These are phyloP conservation scores for Hedya salicella DNA, from an alignment of 2,888 invertebrate species.

Conservation along the genomic window DNA sequence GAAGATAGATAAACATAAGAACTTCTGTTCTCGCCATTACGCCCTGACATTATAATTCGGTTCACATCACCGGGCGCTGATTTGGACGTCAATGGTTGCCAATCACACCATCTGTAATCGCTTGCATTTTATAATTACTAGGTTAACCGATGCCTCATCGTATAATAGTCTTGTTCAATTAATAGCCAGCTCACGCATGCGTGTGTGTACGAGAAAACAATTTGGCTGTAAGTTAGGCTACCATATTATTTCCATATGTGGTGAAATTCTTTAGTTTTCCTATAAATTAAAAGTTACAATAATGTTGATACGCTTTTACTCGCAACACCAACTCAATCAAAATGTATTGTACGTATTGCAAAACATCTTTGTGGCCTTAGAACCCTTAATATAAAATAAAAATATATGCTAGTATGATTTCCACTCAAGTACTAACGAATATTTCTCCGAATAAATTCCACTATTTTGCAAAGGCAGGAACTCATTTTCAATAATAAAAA, in stretches of 20 bases:
- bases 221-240: too few relatives aligned
- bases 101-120: constrained; percentile 42
- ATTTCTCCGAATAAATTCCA: constrained; percentile 18
- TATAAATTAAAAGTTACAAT: too few relatives aligned
- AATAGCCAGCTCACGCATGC: background rate
- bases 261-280: too few relatives aligned
- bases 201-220: too few relatives aligned
- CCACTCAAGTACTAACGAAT: background rate
- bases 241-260: background rate
- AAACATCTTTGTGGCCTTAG: too few relatives aligned
- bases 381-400: too few relatives aligned
- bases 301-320: too few relatives aligned
- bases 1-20: too few relatives aligned
- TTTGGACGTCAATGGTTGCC: constrained; percentile 50
- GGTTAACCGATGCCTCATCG: constrained; percentile 14
- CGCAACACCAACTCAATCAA: too few relatives aligned
- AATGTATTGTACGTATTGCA: too few relatives aligned
- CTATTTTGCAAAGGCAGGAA: constrained; percentile 7
- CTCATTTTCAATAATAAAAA: constrained; percentile 30
- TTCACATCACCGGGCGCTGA: constrained; percentile 44
- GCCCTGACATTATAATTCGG: constrained; percentile 48
- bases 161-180: constrained; percentile 4
- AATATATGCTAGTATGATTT: background rate
- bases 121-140: constrained; percentile 31
- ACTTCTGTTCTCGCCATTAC: constrained; percentile 46